Evolutionary conservation across 2,888 invertebrate species (phyloP).

Genomic region (Acleris laterana): DNA sequence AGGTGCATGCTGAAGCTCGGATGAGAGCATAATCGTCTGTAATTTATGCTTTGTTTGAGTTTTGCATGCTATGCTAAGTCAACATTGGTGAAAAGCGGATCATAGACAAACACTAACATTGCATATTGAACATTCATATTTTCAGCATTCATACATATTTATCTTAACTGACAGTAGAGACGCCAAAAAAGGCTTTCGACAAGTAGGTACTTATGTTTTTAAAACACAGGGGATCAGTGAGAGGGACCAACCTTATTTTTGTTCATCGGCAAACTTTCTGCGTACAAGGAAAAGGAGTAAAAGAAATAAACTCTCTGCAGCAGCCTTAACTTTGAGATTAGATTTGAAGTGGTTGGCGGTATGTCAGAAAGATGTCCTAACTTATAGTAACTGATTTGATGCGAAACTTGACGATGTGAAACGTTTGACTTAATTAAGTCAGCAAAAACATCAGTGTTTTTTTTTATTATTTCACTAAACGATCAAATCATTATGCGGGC

Average conservation of each 20-base stretch:
- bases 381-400: conserved; percentile 10
- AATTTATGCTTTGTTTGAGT: conserved; percentile 32
- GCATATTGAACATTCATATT: conserved; percentile 4
- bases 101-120: background rate
- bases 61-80: conserved; percentile 15
- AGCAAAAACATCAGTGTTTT: too few species aligned
- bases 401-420: too few species aligned
- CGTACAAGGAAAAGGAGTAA: conserved; percentile 23
- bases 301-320: conserved; percentile 17
- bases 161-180: background rate
- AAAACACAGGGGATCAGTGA: conserved; percentile 9
- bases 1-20: conserved; percentile 18
- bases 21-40: conserved; percentile 29
- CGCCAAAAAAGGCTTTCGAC: background rate
- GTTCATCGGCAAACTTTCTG: conserved; percentile 29
- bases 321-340: conserved; percentile 30
- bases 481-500: too few species aligned
- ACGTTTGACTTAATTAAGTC: too few species aligned
- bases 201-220: background rate
- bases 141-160: background rate
- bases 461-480: too few species aligned
- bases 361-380: conserved; percentile 13
- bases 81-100: conserved; percentile 22
- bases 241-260: conserved; percentile 19
- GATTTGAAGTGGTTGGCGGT: conserved; percentile 23